A percentile compares a stretch with the other conserved stretches of the same genome.
Evolutionary conservation across 2,888 invertebrate genomes (phyloP).

Genomic region (Electrophaes corylata): DNA sequence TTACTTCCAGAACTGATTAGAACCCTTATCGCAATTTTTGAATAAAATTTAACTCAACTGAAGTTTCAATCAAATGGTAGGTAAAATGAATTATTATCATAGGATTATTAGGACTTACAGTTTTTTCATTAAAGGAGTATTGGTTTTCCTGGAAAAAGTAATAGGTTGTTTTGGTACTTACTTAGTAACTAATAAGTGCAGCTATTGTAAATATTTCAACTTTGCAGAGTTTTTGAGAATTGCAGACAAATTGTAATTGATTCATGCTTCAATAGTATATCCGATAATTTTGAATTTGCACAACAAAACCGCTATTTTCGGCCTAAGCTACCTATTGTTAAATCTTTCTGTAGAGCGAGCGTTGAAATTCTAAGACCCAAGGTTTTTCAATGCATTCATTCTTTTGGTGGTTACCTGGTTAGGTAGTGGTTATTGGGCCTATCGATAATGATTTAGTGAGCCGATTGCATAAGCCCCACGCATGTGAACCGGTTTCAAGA

Average conservation of each 20-base stretch:
- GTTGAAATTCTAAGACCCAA: slow-evolving; percentile 10
- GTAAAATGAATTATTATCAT: not conserved
- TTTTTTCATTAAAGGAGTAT: too few relatives aligned
- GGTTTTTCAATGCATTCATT: slow-evolving; percentile 7
- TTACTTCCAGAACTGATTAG: not conserved
- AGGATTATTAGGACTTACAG: not conserved
- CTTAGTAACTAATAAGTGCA: too few relatives aligned
- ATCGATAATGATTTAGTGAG: slow-evolving; percentile 58
- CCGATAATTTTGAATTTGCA: slow-evolving; percentile 11
- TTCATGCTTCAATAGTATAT: slow-evolving; percentile 7
- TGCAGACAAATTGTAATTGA: not conserved
- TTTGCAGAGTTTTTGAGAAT: too few relatives aligned
- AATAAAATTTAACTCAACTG: too few relatives aligned
- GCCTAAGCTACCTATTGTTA: slow-evolving; percentile 11
- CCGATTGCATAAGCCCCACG: slow-evolving; percentile 76
- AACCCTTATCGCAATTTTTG: not conserved
- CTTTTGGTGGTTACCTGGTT: not conserved
- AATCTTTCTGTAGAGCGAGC: not conserved
- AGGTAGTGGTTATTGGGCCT: slow-evolving; percentile 28
- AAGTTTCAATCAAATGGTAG: not conserved
- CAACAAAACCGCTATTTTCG: slow-evolving; percentile 22
- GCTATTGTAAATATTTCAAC: too few relatives aligned
- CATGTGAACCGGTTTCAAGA: slow-evolving; percentile 78
- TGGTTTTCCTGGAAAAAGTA: too few relatives aligned
- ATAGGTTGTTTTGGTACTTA: too few relatives aligned